Conservation (phyloP, 2,888 invertebrate genomes). For the Iselma pallidipennis region DNA sequence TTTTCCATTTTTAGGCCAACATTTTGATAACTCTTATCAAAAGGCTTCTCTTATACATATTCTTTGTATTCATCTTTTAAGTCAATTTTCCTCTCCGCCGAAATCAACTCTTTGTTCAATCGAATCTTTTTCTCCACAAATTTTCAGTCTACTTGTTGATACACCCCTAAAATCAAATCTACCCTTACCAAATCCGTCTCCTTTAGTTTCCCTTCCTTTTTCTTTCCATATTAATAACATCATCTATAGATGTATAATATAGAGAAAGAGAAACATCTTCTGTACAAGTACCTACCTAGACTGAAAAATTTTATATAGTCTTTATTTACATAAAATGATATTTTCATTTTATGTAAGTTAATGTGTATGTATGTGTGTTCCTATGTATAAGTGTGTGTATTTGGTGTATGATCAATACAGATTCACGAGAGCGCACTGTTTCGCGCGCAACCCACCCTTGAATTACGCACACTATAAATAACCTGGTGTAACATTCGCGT, state of each 20-base stretch:
- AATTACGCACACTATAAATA: slow-evolving; percentile 33
- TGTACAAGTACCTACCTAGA: too few relatives aligned
- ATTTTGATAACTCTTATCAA: too few relatives aligned
- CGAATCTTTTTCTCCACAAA: slow-evolving; percentile 2
- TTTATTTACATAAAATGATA: too few relatives aligned
- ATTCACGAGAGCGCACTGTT: slow-evolving; percentile 28
- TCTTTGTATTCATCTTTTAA: too few relatives aligned
- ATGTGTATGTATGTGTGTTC: neutral
- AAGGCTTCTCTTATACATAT: too few relatives aligned
- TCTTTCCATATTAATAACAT: too few relatives aligned
- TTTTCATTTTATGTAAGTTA: neutral
- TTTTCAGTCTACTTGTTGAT: slow-evolving; percentile 20
- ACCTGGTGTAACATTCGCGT: slow-evolving; percentile 17
- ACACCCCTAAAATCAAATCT: slow-evolving; percentile 1
- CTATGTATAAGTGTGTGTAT: neutral
- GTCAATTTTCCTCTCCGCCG: too few relatives aligned
- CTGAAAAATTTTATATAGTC: too few relatives aligned
- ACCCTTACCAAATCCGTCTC: neutral
- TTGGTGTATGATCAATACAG: slow-evolving; percentile 34
- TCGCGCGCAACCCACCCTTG: slow-evolving; percentile 28
- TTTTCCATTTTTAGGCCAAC: too few relatives aligned
- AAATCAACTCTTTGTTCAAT: too few relatives aligned
- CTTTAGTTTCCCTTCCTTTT: neutral
- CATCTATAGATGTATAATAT: too few relatives aligned
- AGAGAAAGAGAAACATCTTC: too few relatives aligned